These are phyloP conservation scores for Pseudocheirus occidentalis DNA, from an alignment of 2,797 vertebrate genomes.

Conservation along the genomic window DNA sequence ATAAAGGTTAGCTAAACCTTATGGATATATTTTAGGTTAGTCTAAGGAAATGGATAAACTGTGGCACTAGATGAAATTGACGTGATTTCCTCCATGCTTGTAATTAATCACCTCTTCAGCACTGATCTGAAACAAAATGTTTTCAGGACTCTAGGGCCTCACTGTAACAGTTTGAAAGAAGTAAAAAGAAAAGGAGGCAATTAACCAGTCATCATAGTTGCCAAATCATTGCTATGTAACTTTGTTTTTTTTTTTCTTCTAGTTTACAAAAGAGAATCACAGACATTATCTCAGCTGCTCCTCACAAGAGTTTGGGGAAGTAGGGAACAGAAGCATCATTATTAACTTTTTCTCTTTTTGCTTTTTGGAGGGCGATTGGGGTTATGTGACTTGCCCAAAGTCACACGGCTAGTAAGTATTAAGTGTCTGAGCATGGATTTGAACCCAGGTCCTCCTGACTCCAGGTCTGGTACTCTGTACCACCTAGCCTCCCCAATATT, in stretches of 20 bases:
- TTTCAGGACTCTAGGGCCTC: neutral
- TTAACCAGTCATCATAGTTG: slow-evolving; percentile 16
- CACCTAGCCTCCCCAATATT: neutral
- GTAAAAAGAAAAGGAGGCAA: neutral
- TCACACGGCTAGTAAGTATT: too few species aligned
- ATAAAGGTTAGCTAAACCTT: slow-evolving; percentile 55
- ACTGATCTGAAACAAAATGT: slow-evolving; percentile 9
- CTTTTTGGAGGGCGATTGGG: too few species aligned
- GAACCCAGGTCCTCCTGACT: too few species aligned
- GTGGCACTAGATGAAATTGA: slow-evolving; percentile 24
- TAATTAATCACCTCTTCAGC: slow-evolving; percentile 28
- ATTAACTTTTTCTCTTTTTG: neutral
- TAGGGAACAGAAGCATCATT: neutral
- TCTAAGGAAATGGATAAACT: slow-evolving; percentile 29
- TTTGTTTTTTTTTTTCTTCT: slow-evolving; percentile 26
- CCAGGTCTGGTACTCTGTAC: too few species aligned
- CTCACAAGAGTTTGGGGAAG: neutral
- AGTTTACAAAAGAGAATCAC: slow-evolving; percentile 44
- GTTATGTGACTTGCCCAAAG: too few species aligned
- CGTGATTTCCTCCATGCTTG: slow-evolving; percentile 5
- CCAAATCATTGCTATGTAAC: slow-evolving; percentile 4
- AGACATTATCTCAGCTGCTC: slow-evolving; percentile 8
- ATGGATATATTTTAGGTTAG: slow-evolving; percentile 45
- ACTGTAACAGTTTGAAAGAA: slow-evolving; percentile 24
- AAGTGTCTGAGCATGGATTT: too few species aligned